Percentiles rank a stretch among this genome's conserved stretches.
These are phyloP conservation scores for Drosophila anomelani DNA, from an alignment of 2,888 invertebrate species.

Conservation along the genomic window DNA sequence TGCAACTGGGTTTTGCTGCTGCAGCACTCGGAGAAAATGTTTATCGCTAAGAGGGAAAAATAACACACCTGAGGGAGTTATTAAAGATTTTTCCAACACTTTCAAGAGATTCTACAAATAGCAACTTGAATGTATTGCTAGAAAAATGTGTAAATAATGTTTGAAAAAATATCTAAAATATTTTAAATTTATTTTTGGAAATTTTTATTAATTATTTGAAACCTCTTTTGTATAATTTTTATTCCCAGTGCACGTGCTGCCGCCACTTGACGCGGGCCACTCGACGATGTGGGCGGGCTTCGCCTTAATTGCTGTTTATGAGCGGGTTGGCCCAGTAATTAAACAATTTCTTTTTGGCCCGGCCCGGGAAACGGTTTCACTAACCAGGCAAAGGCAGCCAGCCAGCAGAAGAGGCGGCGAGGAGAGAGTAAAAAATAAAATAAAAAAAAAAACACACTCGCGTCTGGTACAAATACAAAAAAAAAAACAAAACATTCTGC, in stretches of 20 bases:
- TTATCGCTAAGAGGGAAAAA: neutral
- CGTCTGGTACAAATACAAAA: constrained; percentile 17
- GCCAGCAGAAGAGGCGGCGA: neutral
- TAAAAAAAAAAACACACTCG: neutral
- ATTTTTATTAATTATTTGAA: neutral
- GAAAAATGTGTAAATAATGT: neutral
- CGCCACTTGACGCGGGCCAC: constrained; percentile 27
- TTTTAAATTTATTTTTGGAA: neutral
- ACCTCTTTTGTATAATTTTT: neutral
- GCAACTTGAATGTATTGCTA: neutral
- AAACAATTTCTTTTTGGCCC: constrained; percentile 55
- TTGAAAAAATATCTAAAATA: neutral
- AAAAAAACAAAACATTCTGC: constrained; percentile 31
- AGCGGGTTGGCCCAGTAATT: constrained; percentile 70
- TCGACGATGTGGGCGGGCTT: constrained; percentile 15
- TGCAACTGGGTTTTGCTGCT: constrained; percentile 25
- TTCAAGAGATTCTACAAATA: neutral
- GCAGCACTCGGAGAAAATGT: constrained; percentile 1
- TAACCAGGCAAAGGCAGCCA: constrained; percentile 6
- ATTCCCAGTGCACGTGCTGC: constrained; percentile 10
- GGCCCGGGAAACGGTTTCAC: constrained; percentile 5
- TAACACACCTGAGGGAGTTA: no score
- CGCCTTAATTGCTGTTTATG: constrained; percentile 76
- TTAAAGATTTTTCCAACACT: neutral
- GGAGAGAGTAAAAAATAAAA: neutral